Evolutionary conservation across 2,113 vertebrate species (phyloP).

Genomic region (Maccullochella peelii): DNA sequence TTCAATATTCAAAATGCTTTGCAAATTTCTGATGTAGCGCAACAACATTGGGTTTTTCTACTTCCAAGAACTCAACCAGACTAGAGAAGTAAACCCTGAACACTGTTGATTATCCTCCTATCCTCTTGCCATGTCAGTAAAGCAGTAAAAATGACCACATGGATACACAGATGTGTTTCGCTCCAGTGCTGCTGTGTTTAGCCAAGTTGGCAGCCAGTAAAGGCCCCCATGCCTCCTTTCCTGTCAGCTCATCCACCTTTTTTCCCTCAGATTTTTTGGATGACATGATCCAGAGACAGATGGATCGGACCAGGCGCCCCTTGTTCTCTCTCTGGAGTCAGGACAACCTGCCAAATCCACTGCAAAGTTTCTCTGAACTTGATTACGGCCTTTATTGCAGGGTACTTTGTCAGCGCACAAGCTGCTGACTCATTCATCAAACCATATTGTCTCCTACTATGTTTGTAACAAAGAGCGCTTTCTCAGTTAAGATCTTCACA

Average conservation of each 20-base stretch:
- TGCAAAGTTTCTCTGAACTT: constrained; percentile 45
- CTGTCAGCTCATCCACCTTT: constrained; percentile 61
- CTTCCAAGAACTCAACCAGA: constrained; percentile 7
- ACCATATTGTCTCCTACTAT: constrained; percentile 23
- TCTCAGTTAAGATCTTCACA: neutral
- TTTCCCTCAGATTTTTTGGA: constrained; percentile 57
- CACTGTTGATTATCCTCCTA: neutral
- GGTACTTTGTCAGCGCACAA: constrained; percentile 12
- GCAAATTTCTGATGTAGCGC: neutral
- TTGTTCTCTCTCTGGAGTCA: constrained; percentile 32
- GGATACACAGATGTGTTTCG: constrained; percentile 60
- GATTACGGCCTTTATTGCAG: constrained; percentile 18
- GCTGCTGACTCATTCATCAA: constrained; percentile 32
- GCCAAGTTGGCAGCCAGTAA: constrained; percentile 65
- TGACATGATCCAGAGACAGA: constrained; percentile 60
- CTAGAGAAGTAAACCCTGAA: constrained; percentile 13
- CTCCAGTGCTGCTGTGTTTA: constrained; percentile 29
- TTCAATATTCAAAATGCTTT: constrained; percentile 63
- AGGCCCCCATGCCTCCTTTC: constrained; percentile 11
- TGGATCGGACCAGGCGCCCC: constrained; percentile 45
- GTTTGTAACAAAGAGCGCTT: neutral
- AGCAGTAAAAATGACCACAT: constrained; percentile 35
- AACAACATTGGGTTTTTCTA: neutral
- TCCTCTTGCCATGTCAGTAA: neutral
- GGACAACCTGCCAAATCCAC: constrained; percentile 44